These are phyloP conservation scores for Drosophila sordidula DNA, from an alignment of 2,888 invertebrate genomes.

Conservation along the genomic window DNA sequence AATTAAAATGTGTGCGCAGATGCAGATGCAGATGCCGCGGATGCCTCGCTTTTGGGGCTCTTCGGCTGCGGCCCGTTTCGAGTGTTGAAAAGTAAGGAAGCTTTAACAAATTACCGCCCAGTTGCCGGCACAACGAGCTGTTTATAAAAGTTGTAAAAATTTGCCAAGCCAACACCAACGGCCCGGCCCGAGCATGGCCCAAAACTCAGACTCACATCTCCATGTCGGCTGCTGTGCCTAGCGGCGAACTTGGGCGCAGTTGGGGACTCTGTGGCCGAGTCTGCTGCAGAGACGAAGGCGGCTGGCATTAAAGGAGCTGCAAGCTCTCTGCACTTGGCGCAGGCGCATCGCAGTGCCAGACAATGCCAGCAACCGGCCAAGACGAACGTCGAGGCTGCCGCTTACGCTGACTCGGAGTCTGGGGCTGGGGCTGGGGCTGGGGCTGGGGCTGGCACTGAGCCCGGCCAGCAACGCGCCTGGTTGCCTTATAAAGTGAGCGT, in stretches of 20 bases:
- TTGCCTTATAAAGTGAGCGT: constrained; percentile 75
- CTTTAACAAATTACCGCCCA: constrained; percentile 84
- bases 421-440: neutral
- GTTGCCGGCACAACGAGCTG: constrained; percentile 65
- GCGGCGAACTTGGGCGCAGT: constrained; percentile 67
- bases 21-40: constrained; percentile 14
- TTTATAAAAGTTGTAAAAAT: constrained; percentile 74
- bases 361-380: constrained; percentile 37
- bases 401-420: neutral
- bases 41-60: constrained; percentile 30
- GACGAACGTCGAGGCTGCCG: neutral
- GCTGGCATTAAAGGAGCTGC: constrained; percentile 71
- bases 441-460: neutral
- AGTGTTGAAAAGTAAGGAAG: constrained; percentile 85
- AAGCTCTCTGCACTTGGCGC: constrained; percentile 62
- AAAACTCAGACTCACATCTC: constrained; percentile 37
- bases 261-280: too few species aligned
- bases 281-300: constrained; percentile 33
- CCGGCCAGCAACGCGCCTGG: constrained; percentile 24
- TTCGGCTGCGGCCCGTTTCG: constrained; percentile 42
- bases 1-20: constrained; percentile 55
- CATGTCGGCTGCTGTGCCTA: constrained; percentile 60
- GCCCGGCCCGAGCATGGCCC: constrained; percentile 30
- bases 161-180: constrained; percentile 71
- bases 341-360: constrained; percentile 50